Base-by-base conservation (phyloP, 1,140 invertebrate genomes). In the Mizuhopecten yessoensis region DNA sequence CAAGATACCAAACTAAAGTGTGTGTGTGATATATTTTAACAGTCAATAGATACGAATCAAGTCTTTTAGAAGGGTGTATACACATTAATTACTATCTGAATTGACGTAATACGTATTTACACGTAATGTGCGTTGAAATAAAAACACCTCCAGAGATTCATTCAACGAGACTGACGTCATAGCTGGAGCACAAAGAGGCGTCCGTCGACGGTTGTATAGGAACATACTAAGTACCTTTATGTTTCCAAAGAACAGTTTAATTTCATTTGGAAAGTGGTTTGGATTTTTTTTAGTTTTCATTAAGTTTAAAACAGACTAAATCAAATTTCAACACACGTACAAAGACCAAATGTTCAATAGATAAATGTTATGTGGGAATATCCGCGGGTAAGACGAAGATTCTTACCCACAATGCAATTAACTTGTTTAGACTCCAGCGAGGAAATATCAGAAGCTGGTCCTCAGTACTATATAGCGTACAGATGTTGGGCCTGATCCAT, bases 331-430 rank as follows among this genome's bases (percentile, higher is more conserved):
- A 9, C 57, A 75, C 57, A 75, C 9, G 57, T 75, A 75, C 57
- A 75, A 29, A 75, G 57, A 75, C n/a, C n/a, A 29, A 75, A 75
- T 75, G 20, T 75, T 75, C 29, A 29, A 75, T 75, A 75, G 57
- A 75, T 75, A 29, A 75, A 75, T 75, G n/a, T 23, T 75, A 75
- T 75, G 57, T 75, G 57, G 57, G 57, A 29, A 23, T 49, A 23
- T 29, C 57, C 57, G 57, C 57, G n/a, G 23, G n/a, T 29, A n/a
- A 3, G 57, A 75, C 57, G 23, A n/a, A 75, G 2, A 29, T 75
- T 75, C 57, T 75, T 75, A 75, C 57, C n/a, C 57, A 75, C 57
- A 75, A 75, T 75, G n/a, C 57, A 75, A 75, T 75, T 75, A 75
- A 7, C 1, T 29, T 75, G n/a, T n/a, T 75, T 75, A 75, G 57